These are phyloP conservation scores for Neuroterus valhalla DNA, from an alignment of 1,140 invertebrate genomes.

Conservation along the genomic window DNA sequence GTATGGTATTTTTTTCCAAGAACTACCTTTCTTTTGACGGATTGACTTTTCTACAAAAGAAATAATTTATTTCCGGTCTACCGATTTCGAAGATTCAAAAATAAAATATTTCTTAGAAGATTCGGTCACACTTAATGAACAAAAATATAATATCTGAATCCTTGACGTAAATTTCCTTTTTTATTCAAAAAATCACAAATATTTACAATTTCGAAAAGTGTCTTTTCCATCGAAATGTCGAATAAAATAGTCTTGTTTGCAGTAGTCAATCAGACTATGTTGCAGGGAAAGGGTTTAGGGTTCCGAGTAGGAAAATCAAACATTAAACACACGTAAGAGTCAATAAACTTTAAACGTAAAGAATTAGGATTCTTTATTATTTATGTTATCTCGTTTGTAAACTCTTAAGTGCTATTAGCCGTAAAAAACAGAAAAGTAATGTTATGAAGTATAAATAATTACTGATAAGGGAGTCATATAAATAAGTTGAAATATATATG, in stretches of 20 bases:
- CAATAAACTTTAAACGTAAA: constrained; percentile 48
- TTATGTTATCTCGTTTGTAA: constrained; percentile 56
- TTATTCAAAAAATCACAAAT: background rate
- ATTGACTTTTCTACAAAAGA: too few species aligned
- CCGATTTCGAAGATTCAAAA: too few species aligned
- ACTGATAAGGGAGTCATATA: constrained; percentile 24
- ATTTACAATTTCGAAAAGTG: too few species aligned
- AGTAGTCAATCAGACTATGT: constrained; percentile 21
- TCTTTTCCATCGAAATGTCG: constrained; percentile 14
- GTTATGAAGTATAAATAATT: constrained; percentile 31
- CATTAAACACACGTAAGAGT: constrained; percentile 28
- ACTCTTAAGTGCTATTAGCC: constrained; percentile 47
- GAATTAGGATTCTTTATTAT: constrained; percentile 55
- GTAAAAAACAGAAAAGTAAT: constrained; percentile 39
- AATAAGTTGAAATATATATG: constrained; percentile 37
- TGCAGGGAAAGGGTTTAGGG: background rate
- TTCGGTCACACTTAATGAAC: too few species aligned
- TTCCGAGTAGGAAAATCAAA: background rate
- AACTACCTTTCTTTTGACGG: too few species aligned
- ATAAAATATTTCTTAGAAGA: too few species aligned
- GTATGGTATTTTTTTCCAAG: too few species aligned
- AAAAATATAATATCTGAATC: constrained; percentile 30
- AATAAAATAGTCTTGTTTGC: background rate
- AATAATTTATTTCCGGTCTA: too few species aligned
- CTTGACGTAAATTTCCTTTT: constrained; percentile 39